Conservation (phyloP, 2,888 invertebrate species). For the Cerastis rubricosa region DNA sequence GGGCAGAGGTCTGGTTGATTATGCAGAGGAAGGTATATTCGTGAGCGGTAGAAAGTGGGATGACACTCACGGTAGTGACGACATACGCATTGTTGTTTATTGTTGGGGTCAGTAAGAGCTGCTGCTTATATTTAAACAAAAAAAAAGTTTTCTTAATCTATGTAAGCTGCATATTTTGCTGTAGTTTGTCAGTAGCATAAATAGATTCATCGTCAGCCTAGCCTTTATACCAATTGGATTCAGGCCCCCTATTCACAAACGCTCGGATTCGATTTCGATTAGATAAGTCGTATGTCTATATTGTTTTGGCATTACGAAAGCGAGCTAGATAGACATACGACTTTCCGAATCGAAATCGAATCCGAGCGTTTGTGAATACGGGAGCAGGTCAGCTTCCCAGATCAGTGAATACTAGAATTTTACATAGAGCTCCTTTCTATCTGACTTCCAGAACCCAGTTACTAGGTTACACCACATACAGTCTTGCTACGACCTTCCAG, state of each 20-base stretch:
- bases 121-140: neutral
- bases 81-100: neutral
- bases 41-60: conserved; percentile 42
- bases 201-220: neutral
- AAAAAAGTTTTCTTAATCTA: neutral
- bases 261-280: no score
- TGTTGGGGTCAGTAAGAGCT: neutral
- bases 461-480: neutral
- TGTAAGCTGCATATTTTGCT: neutral
- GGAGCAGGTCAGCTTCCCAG: neutral
- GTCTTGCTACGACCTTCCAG: no score
- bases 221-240: neutral
- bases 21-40: conserved; percentile 27
- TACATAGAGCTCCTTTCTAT: neutral
- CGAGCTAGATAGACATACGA: no score
- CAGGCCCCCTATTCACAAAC: no score
- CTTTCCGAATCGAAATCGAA: no score
- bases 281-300: no score
- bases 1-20: conserved; percentile 42
- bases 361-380: no score
- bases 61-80: conserved; percentile 17
- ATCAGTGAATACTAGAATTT: neutral
- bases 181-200: neutral
- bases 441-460: neutral
- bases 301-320: no score